phyloP scores from a whole-genome alignment of 2,113 vertebrate species.

The Tragelaphus buxtoni region DNA sequence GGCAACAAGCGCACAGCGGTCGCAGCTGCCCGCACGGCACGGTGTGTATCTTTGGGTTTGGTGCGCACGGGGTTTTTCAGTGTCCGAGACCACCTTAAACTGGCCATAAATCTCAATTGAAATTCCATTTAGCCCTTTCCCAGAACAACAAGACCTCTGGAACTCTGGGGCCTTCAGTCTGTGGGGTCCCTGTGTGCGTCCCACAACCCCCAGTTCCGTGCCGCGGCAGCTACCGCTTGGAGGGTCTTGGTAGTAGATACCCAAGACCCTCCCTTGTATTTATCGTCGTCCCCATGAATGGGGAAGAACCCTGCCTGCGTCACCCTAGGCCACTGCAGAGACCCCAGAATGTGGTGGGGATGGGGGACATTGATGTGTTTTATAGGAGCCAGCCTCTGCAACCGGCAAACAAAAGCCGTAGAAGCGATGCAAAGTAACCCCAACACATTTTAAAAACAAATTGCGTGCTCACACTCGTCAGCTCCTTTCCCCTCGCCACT shows the following conservation, averaged over 20 bases:
- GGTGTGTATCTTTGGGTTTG: background rate
- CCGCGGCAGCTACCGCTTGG: conserved; percentile 73
- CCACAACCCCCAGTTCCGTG: conserved; percentile 27
- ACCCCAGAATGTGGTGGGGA: background rate
- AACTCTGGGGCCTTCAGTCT: background rate
- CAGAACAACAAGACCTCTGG: background rate
- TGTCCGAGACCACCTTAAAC: background rate
- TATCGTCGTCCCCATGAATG: conserved; percentile 6
- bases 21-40: background rate
- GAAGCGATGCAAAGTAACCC: background rate
- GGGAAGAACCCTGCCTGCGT: background rate
- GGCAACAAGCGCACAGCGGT: background rate
- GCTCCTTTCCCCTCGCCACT: background rate
- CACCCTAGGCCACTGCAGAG: background rate
- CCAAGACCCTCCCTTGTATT: conserved; percentile 72
- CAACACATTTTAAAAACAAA: conserved; percentile 3
- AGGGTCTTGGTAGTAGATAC: conserved; percentile 57
- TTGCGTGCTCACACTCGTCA: background rate
- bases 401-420: background rate
- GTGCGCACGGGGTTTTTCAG: background rate
- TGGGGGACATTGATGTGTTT: background rate
- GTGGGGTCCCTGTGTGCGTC: background rate
- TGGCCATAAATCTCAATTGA: background rate
- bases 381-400: background rate
- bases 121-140: background rate